phyloP scores from a whole-genome alignment of 1,140 invertebrate species.

The Dreissena polymorpha region DNA sequence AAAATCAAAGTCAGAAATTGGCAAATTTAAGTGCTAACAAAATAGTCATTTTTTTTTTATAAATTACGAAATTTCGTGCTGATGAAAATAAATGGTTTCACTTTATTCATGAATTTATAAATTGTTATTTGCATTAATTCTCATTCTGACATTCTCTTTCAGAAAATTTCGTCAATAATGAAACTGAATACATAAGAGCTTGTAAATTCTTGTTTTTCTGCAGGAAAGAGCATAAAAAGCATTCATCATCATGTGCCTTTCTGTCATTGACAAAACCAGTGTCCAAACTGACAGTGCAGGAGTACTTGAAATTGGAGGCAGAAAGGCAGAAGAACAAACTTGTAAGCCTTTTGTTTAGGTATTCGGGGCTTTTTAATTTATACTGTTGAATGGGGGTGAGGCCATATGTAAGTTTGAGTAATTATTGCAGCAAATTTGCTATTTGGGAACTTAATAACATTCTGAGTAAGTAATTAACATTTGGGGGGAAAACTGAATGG shows the following conservation, averaged over 20 bases:
- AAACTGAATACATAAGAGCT: too few relatives aligned
- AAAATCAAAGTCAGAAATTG: too few relatives aligned
- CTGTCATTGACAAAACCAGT: conserved; percentile 75
- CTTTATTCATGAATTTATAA: too few relatives aligned
- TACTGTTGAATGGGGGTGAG: background rate
- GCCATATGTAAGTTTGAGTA: background rate
- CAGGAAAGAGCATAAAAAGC: conserved; percentile 81
- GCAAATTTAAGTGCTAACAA: too few relatives aligned
- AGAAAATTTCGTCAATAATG: too few relatives aligned
- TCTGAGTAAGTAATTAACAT: background rate
- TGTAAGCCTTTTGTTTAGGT: conserved; percentile 61
- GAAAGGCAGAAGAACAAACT: conserved; percentile 69
- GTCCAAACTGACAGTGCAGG: conserved; percentile 76
- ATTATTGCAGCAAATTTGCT: background rate
- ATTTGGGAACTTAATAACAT: background rate
- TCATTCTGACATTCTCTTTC: too few relatives aligned
- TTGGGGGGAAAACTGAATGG: too few relatives aligned
- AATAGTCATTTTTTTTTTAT: too few relatives aligned
- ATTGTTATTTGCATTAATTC: too few relatives aligned
- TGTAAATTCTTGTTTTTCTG: conserved; percentile 41
- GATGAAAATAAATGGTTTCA: too few relatives aligned
- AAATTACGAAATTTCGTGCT: too few relatives aligned
- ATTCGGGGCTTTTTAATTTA: background rate
- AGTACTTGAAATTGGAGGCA: conserved; percentile 79
- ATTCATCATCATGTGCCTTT: conserved; percentile 80